Conservation (phyloP, 2,797 vertebrate species). For the Tolypeutes matacus region DNA sequence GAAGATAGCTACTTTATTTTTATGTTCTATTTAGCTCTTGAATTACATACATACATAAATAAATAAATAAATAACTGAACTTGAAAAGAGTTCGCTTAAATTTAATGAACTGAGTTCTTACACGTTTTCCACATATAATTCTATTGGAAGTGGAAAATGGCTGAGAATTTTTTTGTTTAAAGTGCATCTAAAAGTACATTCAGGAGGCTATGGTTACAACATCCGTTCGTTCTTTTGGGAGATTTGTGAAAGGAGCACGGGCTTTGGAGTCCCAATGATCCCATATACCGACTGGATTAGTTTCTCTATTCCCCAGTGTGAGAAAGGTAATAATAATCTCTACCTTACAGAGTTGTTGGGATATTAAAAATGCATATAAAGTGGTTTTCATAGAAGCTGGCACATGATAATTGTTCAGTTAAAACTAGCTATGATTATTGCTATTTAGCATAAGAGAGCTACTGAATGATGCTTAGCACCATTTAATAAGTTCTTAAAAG, state of each 20-base stretch:
- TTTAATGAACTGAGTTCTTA: background rate
- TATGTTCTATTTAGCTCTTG: background rate
- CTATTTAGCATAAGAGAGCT: constrained; percentile 54
- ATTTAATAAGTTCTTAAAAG: constrained; percentile 76
- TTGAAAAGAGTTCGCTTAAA: background rate
- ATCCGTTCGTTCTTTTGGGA: background rate
- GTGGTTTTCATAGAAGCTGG: constrained; percentile 58
- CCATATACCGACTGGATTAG: constrained; percentile 55
- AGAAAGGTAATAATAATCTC: constrained; percentile 64
- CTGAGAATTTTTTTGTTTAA: background rate
- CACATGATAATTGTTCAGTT: constrained; percentile 76
- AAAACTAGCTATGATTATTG: constrained; percentile 70
- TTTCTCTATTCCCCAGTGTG: constrained; percentile 43
- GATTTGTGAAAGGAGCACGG: background rate
- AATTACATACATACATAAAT: background rate
- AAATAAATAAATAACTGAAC: background rate
- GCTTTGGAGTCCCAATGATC: background rate
- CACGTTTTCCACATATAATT: background rate
- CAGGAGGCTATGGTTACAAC: background rate
- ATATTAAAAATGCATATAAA: constrained; percentile 75
- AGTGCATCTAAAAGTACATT: background rate
- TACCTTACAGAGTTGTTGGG: constrained; percentile 31
- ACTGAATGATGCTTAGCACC: constrained; percentile 65
- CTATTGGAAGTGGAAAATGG: background rate
- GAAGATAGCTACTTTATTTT: background rate